A percentile compares a stretch with the other conserved stretches of the same genome.
Evolutionary conservation across 2,113 vertebrate genomes (phyloP).

Genomic region (Aptenodytes forsteri): DNA sequence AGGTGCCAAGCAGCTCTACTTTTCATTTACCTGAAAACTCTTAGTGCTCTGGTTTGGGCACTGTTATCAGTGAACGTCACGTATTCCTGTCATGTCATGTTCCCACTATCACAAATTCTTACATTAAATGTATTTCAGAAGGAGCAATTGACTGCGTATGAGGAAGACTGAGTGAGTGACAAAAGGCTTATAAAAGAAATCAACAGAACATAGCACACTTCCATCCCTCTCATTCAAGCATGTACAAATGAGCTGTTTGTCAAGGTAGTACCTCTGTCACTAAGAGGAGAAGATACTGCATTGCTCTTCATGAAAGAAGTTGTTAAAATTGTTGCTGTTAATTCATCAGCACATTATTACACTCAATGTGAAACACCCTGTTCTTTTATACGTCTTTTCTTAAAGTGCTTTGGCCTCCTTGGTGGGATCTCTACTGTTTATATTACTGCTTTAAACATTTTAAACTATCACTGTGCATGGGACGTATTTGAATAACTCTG

Average conservation of each 20-base stretch:
- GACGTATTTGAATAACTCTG: not conserved
- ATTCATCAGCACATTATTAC: conserved; percentile 6
- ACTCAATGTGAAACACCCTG: not conserved
- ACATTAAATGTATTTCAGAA: not conserved
- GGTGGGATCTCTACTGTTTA: not conserved
- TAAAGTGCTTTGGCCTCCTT: not conserved
- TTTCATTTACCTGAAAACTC: not conserved
- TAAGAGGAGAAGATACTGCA: not conserved
- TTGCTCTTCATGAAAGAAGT: not conserved
- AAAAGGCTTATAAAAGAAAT: not conserved
- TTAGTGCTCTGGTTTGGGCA: not conserved
- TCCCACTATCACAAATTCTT: not conserved
- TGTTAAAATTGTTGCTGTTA: not conserved
- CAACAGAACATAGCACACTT: not conserved
- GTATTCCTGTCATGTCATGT: not conserved
- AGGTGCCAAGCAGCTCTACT: not conserved
- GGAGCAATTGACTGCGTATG: not conserved
- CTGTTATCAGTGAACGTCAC: rapidly evolving
- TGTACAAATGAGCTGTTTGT: not conserved
- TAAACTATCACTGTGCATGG: not conserved
- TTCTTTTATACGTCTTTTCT: not conserved
- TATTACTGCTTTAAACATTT: not conserved
- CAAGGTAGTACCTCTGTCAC: conserved; percentile 4
- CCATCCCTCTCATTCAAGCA: not conserved
- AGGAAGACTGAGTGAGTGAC: not conserved